phyloP scores from a whole-genome alignment of 2,113 vertebrate species.

The Neogale vison region DNA sequence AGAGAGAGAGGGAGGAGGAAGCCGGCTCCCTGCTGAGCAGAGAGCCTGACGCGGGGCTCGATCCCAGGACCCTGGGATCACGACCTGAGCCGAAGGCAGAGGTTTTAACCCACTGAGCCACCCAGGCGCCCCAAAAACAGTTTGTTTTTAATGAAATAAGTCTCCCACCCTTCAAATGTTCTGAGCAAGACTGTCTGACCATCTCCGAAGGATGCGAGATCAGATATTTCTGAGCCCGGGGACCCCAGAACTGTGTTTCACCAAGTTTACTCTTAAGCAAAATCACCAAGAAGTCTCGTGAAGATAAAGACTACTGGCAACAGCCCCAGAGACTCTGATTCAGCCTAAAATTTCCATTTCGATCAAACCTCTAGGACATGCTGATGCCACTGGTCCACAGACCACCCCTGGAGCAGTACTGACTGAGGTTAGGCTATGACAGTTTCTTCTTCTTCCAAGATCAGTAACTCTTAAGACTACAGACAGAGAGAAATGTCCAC shows the following conservation, averaged over 20 bases:
- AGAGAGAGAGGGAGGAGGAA: no score
- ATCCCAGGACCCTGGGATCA: no score
- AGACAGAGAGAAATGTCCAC: not conserved
- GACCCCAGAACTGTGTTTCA: not conserved
- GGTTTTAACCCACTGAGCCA: no score
- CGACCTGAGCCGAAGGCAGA: no score
- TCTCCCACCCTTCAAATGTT: not conserved
- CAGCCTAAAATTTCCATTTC: not conserved
- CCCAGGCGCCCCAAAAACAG: no score
- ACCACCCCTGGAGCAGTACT: not conserved
- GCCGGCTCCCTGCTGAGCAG: no score
- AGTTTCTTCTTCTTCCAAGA: not conserved
- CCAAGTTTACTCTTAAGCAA: not conserved
- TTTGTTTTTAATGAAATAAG: not conserved
- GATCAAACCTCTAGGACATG: not conserved
- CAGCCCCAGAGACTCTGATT: not conserved
- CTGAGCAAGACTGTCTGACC: not conserved
- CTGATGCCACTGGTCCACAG: not conserved
- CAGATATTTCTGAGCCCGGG: not conserved
- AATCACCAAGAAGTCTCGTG: not conserved
- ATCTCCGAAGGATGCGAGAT: not conserved
- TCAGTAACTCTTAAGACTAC: not conserved
- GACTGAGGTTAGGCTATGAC: accelerated
- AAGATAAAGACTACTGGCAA: not conserved
- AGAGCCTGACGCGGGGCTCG: no score